Percentiles rank a stretch among this genome's conserved stretches.
phyloP scores from a whole-genome alignment of 2,888 invertebrate genomes.

The Eupithecia centaureata region DNA sequence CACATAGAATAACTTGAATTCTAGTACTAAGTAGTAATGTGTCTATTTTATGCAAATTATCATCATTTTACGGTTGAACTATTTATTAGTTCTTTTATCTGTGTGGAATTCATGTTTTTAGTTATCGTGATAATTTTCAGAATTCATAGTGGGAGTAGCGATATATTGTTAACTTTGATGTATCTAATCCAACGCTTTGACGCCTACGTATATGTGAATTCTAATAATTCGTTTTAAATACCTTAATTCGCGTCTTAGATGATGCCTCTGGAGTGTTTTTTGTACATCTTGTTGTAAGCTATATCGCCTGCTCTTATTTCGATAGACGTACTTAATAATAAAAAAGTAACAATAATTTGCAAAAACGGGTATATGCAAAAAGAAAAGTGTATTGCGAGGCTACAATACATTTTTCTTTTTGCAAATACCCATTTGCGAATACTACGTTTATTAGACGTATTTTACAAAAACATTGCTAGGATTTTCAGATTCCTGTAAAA shows the following conservation, averaged over 20 bases:
- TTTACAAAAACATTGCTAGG: not conserved
- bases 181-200: not conserved
- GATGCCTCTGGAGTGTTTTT: not conserved
- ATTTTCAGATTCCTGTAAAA: not conserved
- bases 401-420: too few species aligned
- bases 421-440: too few species aligned
- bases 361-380: too few species aligned
- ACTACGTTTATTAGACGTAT: not conserved
- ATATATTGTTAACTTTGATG: not conserved
- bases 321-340: too few species aligned
- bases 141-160: not conserved
- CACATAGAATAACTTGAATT: too few species aligned
- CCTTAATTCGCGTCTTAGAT: not conserved
- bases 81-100: not conserved
- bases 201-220: conserved; percentile 3
- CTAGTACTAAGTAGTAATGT: too few species aligned
- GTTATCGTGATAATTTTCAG: not conserved
- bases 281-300: too few species aligned
- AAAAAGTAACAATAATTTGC: too few species aligned
- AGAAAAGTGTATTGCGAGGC: too few species aligned
- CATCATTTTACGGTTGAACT: too few species aligned
- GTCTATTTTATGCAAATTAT: too few species aligned
- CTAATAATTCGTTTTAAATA: not conserved
- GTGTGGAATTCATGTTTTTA: conserved; percentile 1
- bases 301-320: too few species aligned